phyloP scores from a whole-genome alignment of 2,113 vertebrate genomes.

The Acinonyx jubatus region DNA sequence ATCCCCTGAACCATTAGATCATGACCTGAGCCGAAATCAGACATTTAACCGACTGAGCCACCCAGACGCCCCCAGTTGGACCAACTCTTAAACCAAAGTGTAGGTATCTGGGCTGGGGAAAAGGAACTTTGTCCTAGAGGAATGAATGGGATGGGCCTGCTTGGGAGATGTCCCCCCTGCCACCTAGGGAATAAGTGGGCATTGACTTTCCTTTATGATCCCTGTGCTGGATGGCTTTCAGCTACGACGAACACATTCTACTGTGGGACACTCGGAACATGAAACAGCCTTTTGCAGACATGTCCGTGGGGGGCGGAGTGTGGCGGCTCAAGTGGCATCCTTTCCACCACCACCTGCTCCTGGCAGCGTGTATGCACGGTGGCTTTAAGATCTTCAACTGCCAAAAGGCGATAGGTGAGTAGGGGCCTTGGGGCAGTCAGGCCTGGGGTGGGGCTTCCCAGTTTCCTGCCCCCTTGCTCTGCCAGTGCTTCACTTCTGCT shows the following conservation, averaged over 20 bases:
- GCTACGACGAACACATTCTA: conserved; percentile 94
- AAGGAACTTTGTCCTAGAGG: neutral
- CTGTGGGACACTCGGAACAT: conserved; percentile 95
- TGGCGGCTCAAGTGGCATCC: conserved; percentile 99
- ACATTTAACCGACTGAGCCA: too few species aligned
- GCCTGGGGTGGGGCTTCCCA: neutral
- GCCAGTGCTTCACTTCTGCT: neutral
- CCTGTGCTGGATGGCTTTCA: conserved; percentile 60
- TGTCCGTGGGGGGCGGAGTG: conserved; percentile 89
- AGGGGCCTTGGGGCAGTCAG: rapidly evolving
- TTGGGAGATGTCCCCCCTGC: neutral
- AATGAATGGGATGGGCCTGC: neutral
- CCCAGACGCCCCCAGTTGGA: too few species aligned
- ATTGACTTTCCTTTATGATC: rapidly evolving
- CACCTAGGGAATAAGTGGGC: too few species aligned
- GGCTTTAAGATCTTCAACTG: conserved; percentile 94
- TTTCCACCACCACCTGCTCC: conserved; percentile 85
- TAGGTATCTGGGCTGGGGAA: neutral
- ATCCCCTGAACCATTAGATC: too few species aligned
- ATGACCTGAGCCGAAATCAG: too few species aligned
- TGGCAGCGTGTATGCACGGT: conserved; percentile 96
- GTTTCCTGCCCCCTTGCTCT: neutral
- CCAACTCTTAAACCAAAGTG: neutral
- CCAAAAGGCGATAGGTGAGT: conserved; percentile 87
- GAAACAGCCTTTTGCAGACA: conserved; percentile 89